Base-by-base conservation (phyloP, 2,888 invertebrate genomes). In the Octodonta nipae region DNA sequence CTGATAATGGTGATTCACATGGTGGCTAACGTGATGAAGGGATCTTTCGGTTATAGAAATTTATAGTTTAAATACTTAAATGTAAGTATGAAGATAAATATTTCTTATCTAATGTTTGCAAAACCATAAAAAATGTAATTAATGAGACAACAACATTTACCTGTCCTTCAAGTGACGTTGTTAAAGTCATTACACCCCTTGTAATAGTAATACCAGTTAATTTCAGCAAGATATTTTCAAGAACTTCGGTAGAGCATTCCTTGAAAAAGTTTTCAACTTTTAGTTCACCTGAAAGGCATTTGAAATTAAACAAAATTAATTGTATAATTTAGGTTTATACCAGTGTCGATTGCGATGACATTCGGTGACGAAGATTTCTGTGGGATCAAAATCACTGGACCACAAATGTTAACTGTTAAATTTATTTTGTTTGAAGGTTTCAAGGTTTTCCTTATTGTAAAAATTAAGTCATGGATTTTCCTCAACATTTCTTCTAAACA, bases 361-460 rank as follows among this genome's bases (percentile, higher is more conserved):
- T 80, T 82, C 0, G 82, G 80, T 1, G 81, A 81, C 4, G 79
- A 78, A 1, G 80, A 76, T 49, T 81, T 81, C 49, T 84, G 84
- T 0, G 86, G 86, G 28, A 86, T 60, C 20, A 85, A 60, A 11
- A 87, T 58, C 0, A 79, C 75, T 4, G 85, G 85, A 2, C 79
- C 78, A 50, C 78, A 76, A 30, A 62, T 49, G 30, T 56, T 60
- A 25, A 63, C 56, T 0, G 56, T 51, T 31, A 61, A 39, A 37
- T 59, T 52, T 26, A 63, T 57, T 45, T 56, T 60, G 5, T 57
- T 50, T 36, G 50, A 56, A 5, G 51, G 50, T 42, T 54, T 58
- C 14, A 62, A 43, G 1, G 58, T 57, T 28, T 58, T 56, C 1
- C 58, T 61, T 6, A 58, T 56, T 33, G 46, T 34, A 7, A 43